Conservation (phyloP, 1,140 invertebrate species). For the Eriosoma lanigerum region DNA sequence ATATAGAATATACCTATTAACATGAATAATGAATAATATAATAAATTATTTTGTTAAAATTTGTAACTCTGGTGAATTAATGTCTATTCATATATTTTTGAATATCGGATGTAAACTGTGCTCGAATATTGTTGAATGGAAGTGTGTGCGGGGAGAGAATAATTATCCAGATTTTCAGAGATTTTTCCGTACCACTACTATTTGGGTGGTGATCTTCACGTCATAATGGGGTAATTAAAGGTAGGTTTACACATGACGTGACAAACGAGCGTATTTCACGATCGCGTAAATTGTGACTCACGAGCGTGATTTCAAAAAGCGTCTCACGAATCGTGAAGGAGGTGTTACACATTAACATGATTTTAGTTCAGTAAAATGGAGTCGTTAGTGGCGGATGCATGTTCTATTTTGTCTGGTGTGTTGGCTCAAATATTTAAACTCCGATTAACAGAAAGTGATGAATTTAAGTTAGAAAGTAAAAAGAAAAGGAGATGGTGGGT, state of each 20-base stretch:
- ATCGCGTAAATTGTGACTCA: background rate
- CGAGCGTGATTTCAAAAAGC: constrained; percentile 31
- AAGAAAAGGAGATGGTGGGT: constrained; percentile 26
- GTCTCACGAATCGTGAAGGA: constrained; percentile 13
- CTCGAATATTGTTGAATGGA: no score
- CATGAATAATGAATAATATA: no score
- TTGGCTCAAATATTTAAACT: constrained; percentile 9
- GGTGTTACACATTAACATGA: background rate
- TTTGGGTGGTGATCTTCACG: no score
- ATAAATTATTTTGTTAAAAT: no score
- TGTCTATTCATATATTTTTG: no score
- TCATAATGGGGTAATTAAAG: background rate
- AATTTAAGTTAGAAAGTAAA: constrained; percentile 19
- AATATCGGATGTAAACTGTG: no score
- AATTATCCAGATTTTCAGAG: no score
- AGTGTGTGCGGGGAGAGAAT: no score
- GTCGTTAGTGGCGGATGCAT: constrained; percentile 27
- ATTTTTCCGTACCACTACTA: no score
- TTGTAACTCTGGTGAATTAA: no score
- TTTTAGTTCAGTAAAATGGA: constrained; percentile 17
- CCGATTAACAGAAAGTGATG: constrained; percentile 24
- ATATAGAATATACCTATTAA: no score
- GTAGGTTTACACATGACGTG: background rate
- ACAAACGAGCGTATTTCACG: background rate
- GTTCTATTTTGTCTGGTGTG: constrained; percentile 11